Base-by-base conservation (phyloP, 2,113 vertebrate species). In the Vidua macroura region DNA sequence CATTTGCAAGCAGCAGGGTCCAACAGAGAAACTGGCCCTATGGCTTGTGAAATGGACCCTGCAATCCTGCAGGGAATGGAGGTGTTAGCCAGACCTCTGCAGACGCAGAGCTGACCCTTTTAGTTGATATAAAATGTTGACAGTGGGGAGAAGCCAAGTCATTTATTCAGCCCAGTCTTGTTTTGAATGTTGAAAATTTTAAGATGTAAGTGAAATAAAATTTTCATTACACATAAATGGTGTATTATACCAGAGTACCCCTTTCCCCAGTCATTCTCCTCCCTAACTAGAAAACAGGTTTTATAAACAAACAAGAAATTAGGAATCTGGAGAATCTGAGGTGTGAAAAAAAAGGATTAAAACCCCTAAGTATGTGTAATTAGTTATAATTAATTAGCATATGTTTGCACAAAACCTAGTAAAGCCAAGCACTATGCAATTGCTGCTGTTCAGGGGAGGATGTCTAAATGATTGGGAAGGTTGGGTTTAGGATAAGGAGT, bases 351-450 rank as follows among this genome's bases (percentile, higher is more conserved):
- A 88, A 86, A n/a, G 15, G 7, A 81, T 67, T 64, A 35, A 81
- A 94, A 21, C 0, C 9, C 5, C 10, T 44, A 27, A 85, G 60
- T 41, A 73, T 46, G 8, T 83, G 48, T 83, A 78, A 96, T 80
- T 77, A 72, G 60, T 78, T 87, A 41, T 46, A 74, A 95, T 86
- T 95, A 92, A 90, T 88, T 91, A 86, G 18, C 58, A 35, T 81
- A 68, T 41, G 43, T 86, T 90, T 91, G 39, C 48, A 74, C 62
- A 88, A 33, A 48, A 58, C 15, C 11, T 33, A 49, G 17, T 78
- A 76, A 92, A 83, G 18, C 22, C 59, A 80, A 86, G n/a, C 4
- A 0, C 15, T 86, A 11, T 0, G 2, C 43, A 93, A 48, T 51
- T 85, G 20, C 39, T 39, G 33, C 25, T 25, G 51, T 27, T 49